Evolutionary conservation across 2,797 vertebrate genomes (phyloP), one percentile per base, ranked within the genome.

Genomic region (Diglossa cyanea): DNA sequence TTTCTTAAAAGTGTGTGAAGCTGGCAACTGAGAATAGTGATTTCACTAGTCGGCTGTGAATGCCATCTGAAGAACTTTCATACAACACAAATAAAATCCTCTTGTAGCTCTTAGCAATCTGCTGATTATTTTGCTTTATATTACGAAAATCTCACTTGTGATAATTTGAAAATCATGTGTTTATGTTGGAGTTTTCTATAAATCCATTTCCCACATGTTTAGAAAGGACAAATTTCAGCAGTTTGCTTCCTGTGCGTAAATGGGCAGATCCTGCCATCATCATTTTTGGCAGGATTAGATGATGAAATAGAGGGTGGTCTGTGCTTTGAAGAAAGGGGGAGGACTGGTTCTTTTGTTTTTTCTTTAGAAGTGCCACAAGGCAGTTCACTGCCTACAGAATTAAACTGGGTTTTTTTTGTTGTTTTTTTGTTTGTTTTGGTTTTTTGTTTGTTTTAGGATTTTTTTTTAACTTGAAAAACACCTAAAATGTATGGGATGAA

Each of bases 1-100:
- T 80, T 94, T 77, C 68, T 83, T 87, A 45, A 70, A 93, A 45
- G 72, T 61, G 61, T 91, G 35, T 72, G 45, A 87, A 83, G 50
- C 30, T 74, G 68, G 73, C 73, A 65, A 68, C 23, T 1, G 8
- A 83, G 57, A 92, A 74, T 3, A 57, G 57, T 35, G 72, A 65
- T 51, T 87, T 86, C 42, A 35, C 75, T 51, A 68, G 33, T 72
- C 28, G 15, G 30, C 72, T 93, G 57, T 39, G 61, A 91, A 86
- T 63, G 26, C 15, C 28, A 15, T 53, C 28, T 48, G 31, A 91
- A 78, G 67, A 78, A 66, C 30, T 82, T 86, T 11, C 37, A 50
- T 19, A 26, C 5, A 50, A 30, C 26, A 76, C 63, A 92, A 90
- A 31, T 17, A 68, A 61, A 91, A 73, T 70, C 33, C 10, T 74